Evolutionary conservation across 2,113 vertebrate species (phyloP).

Genomic region (Carassius gibelio): DNA sequence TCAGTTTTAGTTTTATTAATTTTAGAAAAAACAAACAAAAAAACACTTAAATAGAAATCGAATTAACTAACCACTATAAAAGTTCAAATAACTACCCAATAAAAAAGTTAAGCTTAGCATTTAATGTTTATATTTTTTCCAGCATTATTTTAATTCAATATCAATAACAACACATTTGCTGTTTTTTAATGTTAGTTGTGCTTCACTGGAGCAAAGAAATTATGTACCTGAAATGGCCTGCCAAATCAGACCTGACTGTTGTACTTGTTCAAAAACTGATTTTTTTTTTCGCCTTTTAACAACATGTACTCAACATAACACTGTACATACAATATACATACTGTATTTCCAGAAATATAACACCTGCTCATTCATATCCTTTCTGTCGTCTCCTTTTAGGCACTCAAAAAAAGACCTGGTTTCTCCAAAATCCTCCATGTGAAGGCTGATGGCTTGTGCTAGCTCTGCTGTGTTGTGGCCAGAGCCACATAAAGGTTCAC

Average conservation of each 20-base stretch:
- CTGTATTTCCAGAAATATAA: background rate
- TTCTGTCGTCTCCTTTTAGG: conserved; percentile 70
- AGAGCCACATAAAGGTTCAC: conserved; percentile 23
- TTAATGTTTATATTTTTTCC: no score
- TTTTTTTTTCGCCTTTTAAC: background rate
- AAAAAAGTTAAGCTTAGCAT: no score
- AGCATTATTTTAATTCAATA: no score
- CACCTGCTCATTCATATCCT: background rate
- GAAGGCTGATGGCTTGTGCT: conserved; percentile 94
- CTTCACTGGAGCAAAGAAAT: no score
- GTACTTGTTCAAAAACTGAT: background rate
- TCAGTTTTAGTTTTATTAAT: no score
- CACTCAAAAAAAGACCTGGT: conserved; percentile 92
- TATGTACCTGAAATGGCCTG: background rate
- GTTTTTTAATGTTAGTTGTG: background rate
- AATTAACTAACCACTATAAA: no score
- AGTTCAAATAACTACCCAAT: no score
- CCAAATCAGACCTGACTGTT: background rate
- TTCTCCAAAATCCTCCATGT: conserved; percentile 99
- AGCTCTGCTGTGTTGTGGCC: conserved; percentile 69
- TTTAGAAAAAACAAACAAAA: no score
- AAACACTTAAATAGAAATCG: no score
- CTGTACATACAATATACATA: background rate
- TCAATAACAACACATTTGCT: background rate
- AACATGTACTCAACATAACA: background rate